These are phyloP conservation scores for Polyergus mexicanus DNA, from an alignment of 1,140 invertebrate genomes.

Conservation along the genomic window DNA sequence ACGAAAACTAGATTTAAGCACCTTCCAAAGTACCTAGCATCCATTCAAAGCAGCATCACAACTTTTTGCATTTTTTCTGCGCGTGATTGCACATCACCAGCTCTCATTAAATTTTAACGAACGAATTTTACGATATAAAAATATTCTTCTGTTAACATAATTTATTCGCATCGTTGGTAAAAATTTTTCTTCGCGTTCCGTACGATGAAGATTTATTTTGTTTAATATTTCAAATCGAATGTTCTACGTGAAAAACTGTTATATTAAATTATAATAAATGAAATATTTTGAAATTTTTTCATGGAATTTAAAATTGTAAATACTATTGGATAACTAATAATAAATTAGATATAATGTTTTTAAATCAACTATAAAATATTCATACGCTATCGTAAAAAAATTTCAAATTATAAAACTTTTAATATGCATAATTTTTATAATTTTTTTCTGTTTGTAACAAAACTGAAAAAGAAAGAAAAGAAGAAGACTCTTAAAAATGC, in stretches of 20 bases:
- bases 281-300: neutral
- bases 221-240: constrained; percentile 2
- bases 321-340: neutral
- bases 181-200: neutral
- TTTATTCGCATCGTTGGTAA: neutral
- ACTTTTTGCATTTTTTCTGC: constrained; percentile 37
- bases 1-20: constrained; percentile 49
- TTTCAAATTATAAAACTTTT: neutral
- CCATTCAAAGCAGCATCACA: constrained; percentile 39
- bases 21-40: constrained; percentile 26
- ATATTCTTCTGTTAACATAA: constrained; percentile 7
- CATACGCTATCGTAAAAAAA: neutral
- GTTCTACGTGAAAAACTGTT: neutral
- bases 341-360: neutral
- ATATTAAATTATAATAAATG: neutral
- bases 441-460: neutral
- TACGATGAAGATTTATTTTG: neutral
- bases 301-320: neutral
- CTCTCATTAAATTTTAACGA: constrained; percentile 52
- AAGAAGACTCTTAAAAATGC: no score
- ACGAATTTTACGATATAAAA: constrained; percentile 29
- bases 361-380: neutral
- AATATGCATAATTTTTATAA: neutral
- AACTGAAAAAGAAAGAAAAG: no score
- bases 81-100: constrained; percentile 29